Percentiles rank a stretch among this genome's conserved stretches.
Conservation (phyloP, 2,888 invertebrate species). For the Pegoplata infirma region DNA sequence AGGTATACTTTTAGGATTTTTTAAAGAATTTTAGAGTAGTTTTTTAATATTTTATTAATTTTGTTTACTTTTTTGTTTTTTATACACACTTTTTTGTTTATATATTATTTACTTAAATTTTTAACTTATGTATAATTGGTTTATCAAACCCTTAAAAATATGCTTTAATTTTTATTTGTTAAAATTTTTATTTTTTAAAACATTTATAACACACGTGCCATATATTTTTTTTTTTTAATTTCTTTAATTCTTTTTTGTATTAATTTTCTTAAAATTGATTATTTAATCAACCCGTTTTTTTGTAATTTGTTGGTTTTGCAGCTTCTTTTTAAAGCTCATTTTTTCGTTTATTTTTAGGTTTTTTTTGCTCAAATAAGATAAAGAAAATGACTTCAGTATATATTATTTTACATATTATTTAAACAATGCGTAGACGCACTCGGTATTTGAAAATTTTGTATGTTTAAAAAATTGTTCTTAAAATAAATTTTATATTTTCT, state of each 20-base stretch:
- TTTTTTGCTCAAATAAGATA: neutral
- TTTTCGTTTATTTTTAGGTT: neutral
- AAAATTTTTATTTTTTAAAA: neutral
- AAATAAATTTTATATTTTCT: neutral
- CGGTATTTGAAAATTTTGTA: neutral
- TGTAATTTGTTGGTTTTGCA: neutral
- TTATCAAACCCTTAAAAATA: neutral
- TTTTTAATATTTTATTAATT: neutral
- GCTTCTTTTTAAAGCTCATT: neutral
- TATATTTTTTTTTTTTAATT: slow-evolving; percentile 11
- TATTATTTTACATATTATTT: neutral
- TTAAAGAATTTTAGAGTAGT: neutral
- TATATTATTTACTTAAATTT: neutral
- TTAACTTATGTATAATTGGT: neutral
- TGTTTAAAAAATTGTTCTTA: neutral
- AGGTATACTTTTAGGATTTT: slow-evolving; percentile 44
- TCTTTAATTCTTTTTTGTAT: neutral
- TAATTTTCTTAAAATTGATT: slow-evolving; percentile 27
- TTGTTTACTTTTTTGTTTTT: neutral
- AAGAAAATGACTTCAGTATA: neutral
- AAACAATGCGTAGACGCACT: slow-evolving; percentile 33
- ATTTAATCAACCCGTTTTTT: slow-evolving; percentile 47
- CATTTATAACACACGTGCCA: slow-evolving; percentile 37
- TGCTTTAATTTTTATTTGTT: neutral
- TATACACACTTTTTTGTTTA: neutral